phyloP scores from a whole-genome alignment of 1,140 invertebrate genomes.

The Littorina saxatilis region DNA sequence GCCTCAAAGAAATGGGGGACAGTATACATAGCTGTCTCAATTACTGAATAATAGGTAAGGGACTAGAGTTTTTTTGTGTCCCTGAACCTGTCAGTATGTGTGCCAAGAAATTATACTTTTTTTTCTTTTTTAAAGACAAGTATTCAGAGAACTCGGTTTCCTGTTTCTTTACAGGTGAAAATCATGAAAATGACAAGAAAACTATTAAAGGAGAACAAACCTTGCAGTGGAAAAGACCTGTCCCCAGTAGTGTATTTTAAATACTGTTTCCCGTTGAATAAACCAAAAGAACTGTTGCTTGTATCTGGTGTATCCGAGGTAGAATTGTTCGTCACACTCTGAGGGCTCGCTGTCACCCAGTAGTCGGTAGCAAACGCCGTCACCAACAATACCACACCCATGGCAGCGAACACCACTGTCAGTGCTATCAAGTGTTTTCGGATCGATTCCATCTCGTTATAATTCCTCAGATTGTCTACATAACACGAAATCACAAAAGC shows the following conservation, averaged over 20 bases:
- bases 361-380: slow-evolving; percentile 90
- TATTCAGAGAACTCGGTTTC: too few relatives aligned
- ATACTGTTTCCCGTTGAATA: slow-evolving; percentile 54
- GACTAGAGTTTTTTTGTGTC: too few relatives aligned
- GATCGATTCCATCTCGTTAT: slow-evolving; percentile 38
- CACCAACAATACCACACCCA: slow-evolving; percentile 88
- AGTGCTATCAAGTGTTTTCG: slow-evolving; percentile 84
- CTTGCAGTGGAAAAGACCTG: slow-evolving; percentile 35
- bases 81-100: too few relatives aligned
- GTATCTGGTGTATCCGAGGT: slow-evolving; percentile 17
- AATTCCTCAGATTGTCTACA: background rate
- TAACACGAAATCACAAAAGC: background rate
- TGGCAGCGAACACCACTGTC: slow-evolving; percentile 90
- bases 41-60: too few relatives aligned
- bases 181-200: too few relatives aligned
- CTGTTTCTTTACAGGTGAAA: too few relatives aligned
- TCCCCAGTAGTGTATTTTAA: slow-evolving; percentile 52
- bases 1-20: too few relatives aligned
- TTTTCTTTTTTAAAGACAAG: too few relatives aligned
- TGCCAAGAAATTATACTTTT: too few relatives aligned
- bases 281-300: slow-evolving; percentile 52
- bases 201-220: slow-evolving; percentile 42
- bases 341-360: slow-evolving; percentile 89
- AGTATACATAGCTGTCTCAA: too few relatives aligned
- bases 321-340: slow-evolving; percentile 74